Evolutionary conservation across 2,113 vertebrate genomes (phyloP).

Genomic region (Pollachius pollachius): DNA sequence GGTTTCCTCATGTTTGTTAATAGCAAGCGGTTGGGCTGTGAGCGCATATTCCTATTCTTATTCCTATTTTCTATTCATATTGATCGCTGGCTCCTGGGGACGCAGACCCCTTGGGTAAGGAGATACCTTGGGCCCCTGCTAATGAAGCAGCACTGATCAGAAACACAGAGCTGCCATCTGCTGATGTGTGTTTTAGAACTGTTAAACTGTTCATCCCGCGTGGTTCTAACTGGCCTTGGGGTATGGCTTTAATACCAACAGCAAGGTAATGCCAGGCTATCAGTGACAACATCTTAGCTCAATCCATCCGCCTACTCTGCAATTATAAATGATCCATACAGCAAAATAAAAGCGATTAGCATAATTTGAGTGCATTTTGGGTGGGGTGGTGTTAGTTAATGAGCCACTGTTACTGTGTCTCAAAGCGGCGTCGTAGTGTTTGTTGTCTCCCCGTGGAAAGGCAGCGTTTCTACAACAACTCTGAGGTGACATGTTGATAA

Average conservation of each 20-base stretch:
- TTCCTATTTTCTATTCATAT: slow-evolving; percentile 61
- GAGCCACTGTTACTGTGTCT: background rate
- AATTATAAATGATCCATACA: background rate
- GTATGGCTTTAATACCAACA: slow-evolving; percentile 2
- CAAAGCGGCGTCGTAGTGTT: slow-evolving; percentile 7
- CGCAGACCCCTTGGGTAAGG: slow-evolving; percentile 17
- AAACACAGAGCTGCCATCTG: slow-evolving; percentile 40
- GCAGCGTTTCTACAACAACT: slow-evolving; percentile 19
- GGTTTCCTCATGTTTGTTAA: slow-evolving; percentile 67
- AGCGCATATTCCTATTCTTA: slow-evolving; percentile 34
- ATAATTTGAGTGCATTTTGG: slow-evolving; percentile 5
- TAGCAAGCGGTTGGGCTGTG: slow-evolving; percentile 33
- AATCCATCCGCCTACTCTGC: background rate
- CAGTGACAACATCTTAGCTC: slow-evolving; percentile 4
- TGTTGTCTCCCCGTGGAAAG: slow-evolving; percentile 2
- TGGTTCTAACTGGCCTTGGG: slow-evolving; percentile 26
- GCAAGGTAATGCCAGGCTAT: slow-evolving; percentile 5
- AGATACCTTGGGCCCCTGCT: slow-evolving; percentile 31
- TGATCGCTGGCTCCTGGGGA: slow-evolving; percentile 11
- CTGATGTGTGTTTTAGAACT: slow-evolving; percentile 53
- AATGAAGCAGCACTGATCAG: slow-evolving; percentile 60
- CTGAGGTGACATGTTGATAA: slow-evolving; percentile 42
- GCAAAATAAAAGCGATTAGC: background rate
- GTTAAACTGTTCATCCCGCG: slow-evolving; percentile 74
- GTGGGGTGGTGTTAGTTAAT: slow-evolving; percentile 17